Percentiles rank a stretch among this genome's conserved stretches.
These are phyloP conservation scores for Hymenopus coronatus DNA, from an alignment of 2,888 invertebrate species.

Conservation along the genomic window DNA sequence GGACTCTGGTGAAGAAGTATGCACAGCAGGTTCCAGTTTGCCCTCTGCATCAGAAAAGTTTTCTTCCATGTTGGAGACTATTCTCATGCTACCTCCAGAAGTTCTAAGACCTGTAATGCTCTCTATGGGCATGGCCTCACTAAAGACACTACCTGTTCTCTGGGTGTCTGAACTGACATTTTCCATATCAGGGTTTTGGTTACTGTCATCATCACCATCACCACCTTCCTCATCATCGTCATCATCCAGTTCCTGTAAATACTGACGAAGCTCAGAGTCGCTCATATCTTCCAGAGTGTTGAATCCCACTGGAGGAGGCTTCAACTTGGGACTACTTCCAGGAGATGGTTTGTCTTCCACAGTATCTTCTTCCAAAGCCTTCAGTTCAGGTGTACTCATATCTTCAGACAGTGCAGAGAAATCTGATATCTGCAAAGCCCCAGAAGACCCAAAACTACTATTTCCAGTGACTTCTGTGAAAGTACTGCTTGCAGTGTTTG, in stretches of 20 bases:
- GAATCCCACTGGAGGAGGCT: slow-evolving; percentile 40
- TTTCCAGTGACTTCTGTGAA: neutral
- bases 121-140: neutral
- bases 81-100: neutral
- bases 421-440: neutral
- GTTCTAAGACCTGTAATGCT: neutral
- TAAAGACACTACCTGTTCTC: neutral
- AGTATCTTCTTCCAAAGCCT: no score
- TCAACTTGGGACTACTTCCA: neutral
- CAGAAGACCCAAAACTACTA: neutral
- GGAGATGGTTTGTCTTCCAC: neutral
- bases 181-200: neutral
- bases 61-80: neutral
- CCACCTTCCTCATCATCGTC: neutral
- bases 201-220: neutral
- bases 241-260: slow-evolving; percentile 45
- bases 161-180: neutral
- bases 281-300: slow-evolving; percentile 43
- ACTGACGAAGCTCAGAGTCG: slow-evolving; percentile 40
- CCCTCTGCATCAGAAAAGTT: neutral
- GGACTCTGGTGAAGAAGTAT: neutral
- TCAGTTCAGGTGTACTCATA: neutral
- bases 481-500: neutral
- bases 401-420: neutral
- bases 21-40: no score